Percentiles rank a stretch among this genome's conserved stretches.
phyloP scores from a whole-genome alignment of 2,113 vertebrate species.

The Psittacus erithacus region DNA sequence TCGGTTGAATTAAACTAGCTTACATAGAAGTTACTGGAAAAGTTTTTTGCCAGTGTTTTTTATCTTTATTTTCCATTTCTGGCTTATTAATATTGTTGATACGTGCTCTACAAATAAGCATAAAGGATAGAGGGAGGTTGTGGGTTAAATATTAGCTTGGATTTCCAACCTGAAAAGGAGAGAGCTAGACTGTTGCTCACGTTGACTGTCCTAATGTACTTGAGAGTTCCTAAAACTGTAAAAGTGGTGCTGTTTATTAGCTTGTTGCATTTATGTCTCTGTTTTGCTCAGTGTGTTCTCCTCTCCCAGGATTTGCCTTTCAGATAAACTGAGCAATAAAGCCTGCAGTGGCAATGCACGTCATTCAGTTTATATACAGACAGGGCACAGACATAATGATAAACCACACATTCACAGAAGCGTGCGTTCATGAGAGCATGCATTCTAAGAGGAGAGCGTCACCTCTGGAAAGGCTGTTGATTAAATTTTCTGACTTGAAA shows the following conservation, averaged over 20 bases:
- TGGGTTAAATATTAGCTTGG: not conserved
- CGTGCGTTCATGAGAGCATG: not conserved
- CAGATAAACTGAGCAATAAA: not conserved
- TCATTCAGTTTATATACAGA: not conserved
- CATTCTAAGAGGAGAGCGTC: not conserved
- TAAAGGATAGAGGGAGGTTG: not conserved
- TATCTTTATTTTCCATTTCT: not conserved
- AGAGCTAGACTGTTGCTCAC: not conserved
- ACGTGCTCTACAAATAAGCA: not conserved
- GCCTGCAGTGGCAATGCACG: not conserved
- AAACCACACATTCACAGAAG: not conserved
- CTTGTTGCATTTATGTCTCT: not conserved
- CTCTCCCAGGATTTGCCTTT: not conserved
- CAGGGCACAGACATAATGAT: not conserved
- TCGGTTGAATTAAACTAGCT: not conserved
- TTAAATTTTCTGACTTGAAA: not conserved
- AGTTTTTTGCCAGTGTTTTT: not conserved
- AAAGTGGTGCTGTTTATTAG: not conserved
- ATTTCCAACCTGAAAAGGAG: not conserved
- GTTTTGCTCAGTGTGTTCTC: not conserved
- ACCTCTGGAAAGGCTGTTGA: not conserved
- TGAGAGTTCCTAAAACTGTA: not conserved
- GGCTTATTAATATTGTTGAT: not conserved
- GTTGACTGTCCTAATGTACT: not conserved
- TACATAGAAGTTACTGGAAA: not conserved